Base-by-base conservation (phyloP, 2,888 invertebrate species). In the Nesidiocoris tenuis region DNA sequence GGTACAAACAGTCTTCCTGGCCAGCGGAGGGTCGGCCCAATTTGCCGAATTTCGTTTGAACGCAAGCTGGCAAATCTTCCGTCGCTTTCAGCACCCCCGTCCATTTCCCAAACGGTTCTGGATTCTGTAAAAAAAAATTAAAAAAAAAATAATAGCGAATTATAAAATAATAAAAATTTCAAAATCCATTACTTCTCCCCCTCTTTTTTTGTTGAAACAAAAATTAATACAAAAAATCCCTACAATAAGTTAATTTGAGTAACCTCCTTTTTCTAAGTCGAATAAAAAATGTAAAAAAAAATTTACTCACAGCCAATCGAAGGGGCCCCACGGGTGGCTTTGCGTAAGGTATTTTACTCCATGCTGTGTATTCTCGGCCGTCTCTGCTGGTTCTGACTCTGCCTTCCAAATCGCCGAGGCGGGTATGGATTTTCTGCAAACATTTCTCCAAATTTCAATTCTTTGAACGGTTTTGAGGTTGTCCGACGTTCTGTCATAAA, bases 1-100 rank as follows among this genome's bases (percentile, higher is more conserved):
- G 84, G 82, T 90, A 91, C 17, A 94, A 86, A 81, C 94, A 94
- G 83, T 94, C 92, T 83, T 94, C 93, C 24, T 68, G 64, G 7
- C 77, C 77, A 24, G 76, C 71, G 57, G 75, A 66, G 18, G 79
- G 71, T 5, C 71, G 75, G 7, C 76, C 78, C 22, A 75, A 24
- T n/a, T 12, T 19, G 83, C 92, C 93, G 83, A 94, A 95, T 5
- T 56, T 54, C 78, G 86, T 87, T 83, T 93, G 93, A 84, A 90
- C 88, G 83, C 94, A 94, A 79, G 90, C 89, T 0, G 92, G 88
- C 1, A 87, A 88, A 80, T 87, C 91, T 22, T 85, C 85, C 0
- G 91, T 88, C 0, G 90, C 90, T 82, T 92, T 91, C 79, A 87
- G 86, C 1, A 89, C 84, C n/a, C 89, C 92, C 57, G 87, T 88